Base-by-base conservation (phyloP, 2,113 vertebrate genomes). In the Varanus salvator region DNA sequence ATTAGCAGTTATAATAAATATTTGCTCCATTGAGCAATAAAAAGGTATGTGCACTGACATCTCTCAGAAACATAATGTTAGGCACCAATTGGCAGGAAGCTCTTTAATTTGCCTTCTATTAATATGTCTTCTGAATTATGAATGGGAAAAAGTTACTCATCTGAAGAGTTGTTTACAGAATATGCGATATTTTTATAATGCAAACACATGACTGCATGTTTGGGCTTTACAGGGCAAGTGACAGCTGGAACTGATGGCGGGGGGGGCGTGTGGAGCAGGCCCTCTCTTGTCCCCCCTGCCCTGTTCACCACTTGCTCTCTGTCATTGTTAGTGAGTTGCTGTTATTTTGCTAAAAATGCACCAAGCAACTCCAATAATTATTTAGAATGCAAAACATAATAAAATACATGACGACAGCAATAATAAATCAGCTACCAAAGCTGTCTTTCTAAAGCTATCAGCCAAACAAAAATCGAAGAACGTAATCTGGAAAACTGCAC, bases 71-170 rank as follows among this genome's bases (percentile, higher is more conserved):
- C n/a, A 48, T 31, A 78, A 31, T 71, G 38, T 54, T 71, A 57
- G 83, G 74, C 74, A 78, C 82, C 48, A 85, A 38, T 14, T 52
- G 31, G 74, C 82, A 89, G 83, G 83, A 71, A 90, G 75, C 3
- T 15, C n/a, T 57, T 78, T 38, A 17, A 90, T 90, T 80, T 85
- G 75, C 60, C 75, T 57, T 54, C 83, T 85, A 85, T 85, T 71
- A 85, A 71, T 85, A 90, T 48, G 8, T 14, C n/a, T 23, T 68
- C 83, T 48, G 29, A 44, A 71, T 85, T 78, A 78, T 71, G 80
- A 80, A 85, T 69, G 64, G 48, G 86, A 80, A 87, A 80, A 52
- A 78, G 14, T 90, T 90, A 85, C 29, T 85, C 83, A 57, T 80
- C 83, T 15, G 31, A 78, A 71, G 82, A 52, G 72, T 78, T 57